These are phyloP conservation scores for Limnodromus scolopaceus DNA, from an alignment of 2,797 vertebrate species.

Conservation along the genomic window DNA sequence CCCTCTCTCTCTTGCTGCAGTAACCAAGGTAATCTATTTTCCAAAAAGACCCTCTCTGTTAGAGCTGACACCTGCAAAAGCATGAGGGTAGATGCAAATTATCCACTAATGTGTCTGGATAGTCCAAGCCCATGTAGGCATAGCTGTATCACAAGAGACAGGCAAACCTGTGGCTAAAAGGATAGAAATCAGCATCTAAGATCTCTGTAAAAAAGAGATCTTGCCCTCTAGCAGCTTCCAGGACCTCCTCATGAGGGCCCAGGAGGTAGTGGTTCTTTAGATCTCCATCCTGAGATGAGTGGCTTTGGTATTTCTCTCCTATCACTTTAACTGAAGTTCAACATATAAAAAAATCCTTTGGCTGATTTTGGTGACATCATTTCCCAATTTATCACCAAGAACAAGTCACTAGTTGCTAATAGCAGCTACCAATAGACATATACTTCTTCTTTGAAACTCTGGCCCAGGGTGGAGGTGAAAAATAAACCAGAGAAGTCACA, in stretches of 20 bases:
- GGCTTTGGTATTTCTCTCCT: background rate
- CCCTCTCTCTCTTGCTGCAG: background rate
- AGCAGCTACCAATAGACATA: background rate
- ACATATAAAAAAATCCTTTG: background rate
- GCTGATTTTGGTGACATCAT: background rate
- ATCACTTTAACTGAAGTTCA: background rate
- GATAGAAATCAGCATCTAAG: background rate
- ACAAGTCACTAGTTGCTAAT: background rate
- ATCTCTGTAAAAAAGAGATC: background rate
- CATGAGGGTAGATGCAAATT: background rate
- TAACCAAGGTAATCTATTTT: background rate
- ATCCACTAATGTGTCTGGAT: background rate
- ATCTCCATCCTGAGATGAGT: background rate
- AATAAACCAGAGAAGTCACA: background rate
- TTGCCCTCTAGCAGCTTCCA: background rate
- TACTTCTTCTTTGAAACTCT: background rate
- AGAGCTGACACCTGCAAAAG: background rate
- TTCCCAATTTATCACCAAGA: background rate
- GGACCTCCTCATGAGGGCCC: background rate
- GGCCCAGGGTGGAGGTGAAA: background rate
- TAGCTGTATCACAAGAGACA: background rate
- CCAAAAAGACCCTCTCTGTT: accelerated
- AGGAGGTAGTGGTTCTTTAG: background rate
- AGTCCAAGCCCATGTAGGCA: background rate
- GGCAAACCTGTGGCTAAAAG: background rate